Conservation (phyloP, 2,797 vertebrate genomes). For the Distichodus sexfasciatus region DNA sequence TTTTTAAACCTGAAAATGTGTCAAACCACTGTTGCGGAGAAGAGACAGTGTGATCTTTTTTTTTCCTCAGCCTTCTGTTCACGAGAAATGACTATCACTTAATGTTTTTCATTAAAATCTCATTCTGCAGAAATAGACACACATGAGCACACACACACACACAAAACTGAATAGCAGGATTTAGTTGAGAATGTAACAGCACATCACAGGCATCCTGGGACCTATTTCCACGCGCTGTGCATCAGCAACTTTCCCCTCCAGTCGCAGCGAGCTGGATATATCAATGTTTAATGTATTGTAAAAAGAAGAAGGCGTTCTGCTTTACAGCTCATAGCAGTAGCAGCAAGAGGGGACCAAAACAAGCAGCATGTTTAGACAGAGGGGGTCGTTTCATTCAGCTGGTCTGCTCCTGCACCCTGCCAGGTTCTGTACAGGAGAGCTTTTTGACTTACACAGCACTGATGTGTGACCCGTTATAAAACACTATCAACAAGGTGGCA, state of each 20-base stretch:
- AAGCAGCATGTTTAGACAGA: conserved; percentile 22
- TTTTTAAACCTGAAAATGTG: conserved; percentile 28
- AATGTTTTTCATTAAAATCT: conserved; percentile 49
- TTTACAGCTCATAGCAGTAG: conserved; percentile 65
- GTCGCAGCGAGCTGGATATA: conserved; percentile 71
- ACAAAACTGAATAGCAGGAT: conserved; percentile 38
- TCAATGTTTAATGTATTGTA: conserved; percentile 82
- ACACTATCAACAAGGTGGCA: not conserved
- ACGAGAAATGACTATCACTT: conserved; percentile 44
- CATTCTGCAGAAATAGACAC: conserved; percentile 27
- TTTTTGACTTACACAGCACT: conserved; percentile 35
- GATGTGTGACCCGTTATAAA: conserved; percentile 25
- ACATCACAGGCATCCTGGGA: conserved; percentile 49
- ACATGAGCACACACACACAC: conserved; percentile 7
- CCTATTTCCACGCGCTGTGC: conserved; percentile 67
- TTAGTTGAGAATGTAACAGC: conserved; percentile 32
- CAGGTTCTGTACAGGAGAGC: conserved; percentile 29
- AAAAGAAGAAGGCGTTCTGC: conserved; percentile 64
- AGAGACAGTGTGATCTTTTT: conserved; percentile 24
- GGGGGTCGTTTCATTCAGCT: conserved; percentile 27
- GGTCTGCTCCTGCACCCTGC: conserved; percentile 32
- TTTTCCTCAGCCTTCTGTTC: conserved; percentile 23
- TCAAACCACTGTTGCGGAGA: conserved; percentile 28
- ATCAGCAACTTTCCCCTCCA: conserved; percentile 67
- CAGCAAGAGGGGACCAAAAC: conserved; percentile 57